Evolutionary conservation across 2,888 invertebrate species (phyloP).

Genomic region (Drosophila cracens): DNA sequence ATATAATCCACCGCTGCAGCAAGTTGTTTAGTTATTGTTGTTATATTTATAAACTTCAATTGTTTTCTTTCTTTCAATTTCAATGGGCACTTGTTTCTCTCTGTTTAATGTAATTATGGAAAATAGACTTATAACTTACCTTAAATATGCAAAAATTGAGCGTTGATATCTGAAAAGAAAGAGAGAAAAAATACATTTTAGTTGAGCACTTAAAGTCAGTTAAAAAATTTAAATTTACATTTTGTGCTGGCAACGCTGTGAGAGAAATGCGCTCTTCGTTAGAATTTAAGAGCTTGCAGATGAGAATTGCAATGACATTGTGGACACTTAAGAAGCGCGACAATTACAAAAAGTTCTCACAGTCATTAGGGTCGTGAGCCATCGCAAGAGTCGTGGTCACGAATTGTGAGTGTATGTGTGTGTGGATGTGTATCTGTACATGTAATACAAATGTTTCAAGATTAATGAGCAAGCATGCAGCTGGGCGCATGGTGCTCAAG

Average conservation of each 20-base stretch:
- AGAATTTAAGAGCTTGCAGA: slow-evolving; percentile 49
- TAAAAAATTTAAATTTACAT: slow-evolving; percentile 22
- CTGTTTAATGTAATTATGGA: not conserved
- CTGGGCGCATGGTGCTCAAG: slow-evolving; percentile 45
- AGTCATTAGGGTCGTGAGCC: slow-evolving; percentile 74
- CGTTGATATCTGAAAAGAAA: slow-evolving; percentile 29
- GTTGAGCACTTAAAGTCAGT: slow-evolving; percentile 29
- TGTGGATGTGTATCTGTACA: slow-evolving; percentile 1
- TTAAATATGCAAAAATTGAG: slow-evolving; percentile 8
- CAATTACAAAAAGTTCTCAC: slow-evolving; percentile 72
- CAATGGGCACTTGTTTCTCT: slow-evolving; percentile 56
- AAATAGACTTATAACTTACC: slow-evolving; percentile 35
- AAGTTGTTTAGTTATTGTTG: not conserved
- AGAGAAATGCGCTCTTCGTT: slow-evolving; percentile 49
- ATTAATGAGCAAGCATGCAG: slow-evolving; percentile 36
- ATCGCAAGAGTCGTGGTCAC: slow-evolving; percentile 65
- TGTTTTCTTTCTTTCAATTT: not conserved
- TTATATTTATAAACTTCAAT: not conserved
- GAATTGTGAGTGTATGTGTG: slow-evolving; percentile 38
- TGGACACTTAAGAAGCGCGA: slow-evolving; percentile 23
- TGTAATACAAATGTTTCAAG: slow-evolving; percentile 15
- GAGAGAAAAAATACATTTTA: slow-evolving; percentile 14
- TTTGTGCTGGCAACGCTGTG: slow-evolving; percentile 31
- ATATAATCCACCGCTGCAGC: slow-evolving; percentile 1
- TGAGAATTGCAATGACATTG: slow-evolving; percentile 49